Percentiles rank a stretch among this genome's conserved stretches.
phyloP scores from a whole-genome alignment of 2,888 invertebrate genomes.

The Lycophotia porphyrea region DNA sequence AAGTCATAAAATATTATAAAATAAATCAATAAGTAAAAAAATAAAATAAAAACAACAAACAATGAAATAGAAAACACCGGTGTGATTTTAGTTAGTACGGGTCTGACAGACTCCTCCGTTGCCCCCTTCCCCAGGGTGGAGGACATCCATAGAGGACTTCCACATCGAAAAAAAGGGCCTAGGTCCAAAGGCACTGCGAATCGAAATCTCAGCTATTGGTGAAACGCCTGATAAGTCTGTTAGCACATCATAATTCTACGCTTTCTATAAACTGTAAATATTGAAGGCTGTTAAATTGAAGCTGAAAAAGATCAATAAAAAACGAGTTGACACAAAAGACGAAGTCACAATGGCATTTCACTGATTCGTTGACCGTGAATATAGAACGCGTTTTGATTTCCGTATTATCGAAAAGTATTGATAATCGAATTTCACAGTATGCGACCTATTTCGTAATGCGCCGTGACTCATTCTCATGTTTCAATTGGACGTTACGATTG shows the following conservation, averaged over 20 bases:
- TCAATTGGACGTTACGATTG: constrained; percentile 25
- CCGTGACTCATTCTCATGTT: constrained; percentile 43
- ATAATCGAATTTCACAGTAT: constrained; percentile 60
- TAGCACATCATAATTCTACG: constrained; percentile 27
- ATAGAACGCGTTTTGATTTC: constrained; percentile 52
- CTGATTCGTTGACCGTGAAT: constrained; percentile 56
- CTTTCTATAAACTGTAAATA: constrained; percentile 34
- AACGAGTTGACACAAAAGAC: constrained; percentile 27
- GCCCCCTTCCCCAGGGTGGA: no score
- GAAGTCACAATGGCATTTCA: constrained; percentile 42
- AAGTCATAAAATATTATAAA: no score
- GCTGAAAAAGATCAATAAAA: constrained; percentile 20
- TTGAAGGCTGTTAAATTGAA: constrained; percentile 23
- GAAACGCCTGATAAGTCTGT: neutral
- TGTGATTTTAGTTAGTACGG: no score
- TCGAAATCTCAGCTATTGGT: neutral
- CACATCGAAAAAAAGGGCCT: no score
- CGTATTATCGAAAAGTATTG: constrained; percentile 46
- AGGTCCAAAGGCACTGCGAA: no score
- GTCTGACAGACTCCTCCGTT: no score
- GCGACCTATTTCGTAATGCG: constrained; percentile 31
- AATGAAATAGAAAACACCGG: no score
- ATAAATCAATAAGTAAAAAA: no score
- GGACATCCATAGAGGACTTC: no score
- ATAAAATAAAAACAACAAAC: no score